Conservation (phyloP, 2,113 vertebrate species). For the Perognathus longimembris region DNA sequence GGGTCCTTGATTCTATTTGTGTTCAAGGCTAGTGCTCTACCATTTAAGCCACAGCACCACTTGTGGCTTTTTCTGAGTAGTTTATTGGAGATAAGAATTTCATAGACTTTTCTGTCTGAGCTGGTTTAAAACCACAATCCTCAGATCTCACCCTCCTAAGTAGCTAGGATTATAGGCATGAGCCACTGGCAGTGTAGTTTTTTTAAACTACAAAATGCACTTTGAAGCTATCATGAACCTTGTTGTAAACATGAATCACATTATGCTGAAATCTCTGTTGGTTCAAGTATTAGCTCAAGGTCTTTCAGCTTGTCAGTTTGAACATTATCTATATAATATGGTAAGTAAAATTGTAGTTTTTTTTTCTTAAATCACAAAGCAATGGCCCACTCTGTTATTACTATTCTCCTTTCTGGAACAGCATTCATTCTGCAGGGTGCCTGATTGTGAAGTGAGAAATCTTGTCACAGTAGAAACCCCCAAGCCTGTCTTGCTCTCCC, state of each 20-base stretch:
- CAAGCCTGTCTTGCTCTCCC: neutral
- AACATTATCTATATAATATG: neutral
- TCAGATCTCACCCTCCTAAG: no score
- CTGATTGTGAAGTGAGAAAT: neutral
- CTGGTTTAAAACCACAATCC: no score
- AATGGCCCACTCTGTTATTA: neutral
- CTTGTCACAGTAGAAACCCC: neutral
- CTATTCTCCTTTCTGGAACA: accelerated
- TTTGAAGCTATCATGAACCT: neutral
- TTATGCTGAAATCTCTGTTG: neutral
- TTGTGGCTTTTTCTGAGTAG: no score
- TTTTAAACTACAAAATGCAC: neutral
- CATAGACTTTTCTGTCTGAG: no score
- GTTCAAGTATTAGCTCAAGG: neutral
- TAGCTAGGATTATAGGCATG: no score
- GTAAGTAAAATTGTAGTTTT: neutral
- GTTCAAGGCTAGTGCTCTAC: no score
- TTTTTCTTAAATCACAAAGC: neutral
- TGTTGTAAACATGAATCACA: neutral
- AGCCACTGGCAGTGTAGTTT: no score
- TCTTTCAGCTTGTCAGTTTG: neutral
- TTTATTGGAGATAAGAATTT: no score
- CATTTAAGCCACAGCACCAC: no score
- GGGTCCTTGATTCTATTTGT: no score
- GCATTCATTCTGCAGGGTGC: neutral